Base-by-base conservation (phyloP, 2,113 vertebrate species). In the Smithornis capensis region DNA sequence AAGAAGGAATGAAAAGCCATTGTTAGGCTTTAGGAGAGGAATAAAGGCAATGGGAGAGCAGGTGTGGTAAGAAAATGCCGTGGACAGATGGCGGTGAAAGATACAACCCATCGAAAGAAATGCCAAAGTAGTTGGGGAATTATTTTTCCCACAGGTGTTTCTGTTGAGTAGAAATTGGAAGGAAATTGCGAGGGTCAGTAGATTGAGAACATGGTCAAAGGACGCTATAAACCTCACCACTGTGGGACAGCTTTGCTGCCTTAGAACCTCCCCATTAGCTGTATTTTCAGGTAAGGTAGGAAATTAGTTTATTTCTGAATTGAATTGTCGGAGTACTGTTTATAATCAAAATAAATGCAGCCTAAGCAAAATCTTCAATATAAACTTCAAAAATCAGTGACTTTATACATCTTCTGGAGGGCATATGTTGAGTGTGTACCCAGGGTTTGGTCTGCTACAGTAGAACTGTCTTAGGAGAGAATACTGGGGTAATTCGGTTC, bases 381-480 rank as follows among this genome's bases (percentile, higher is more conserved):
- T 8, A 47, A 62, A 25, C 33, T 60, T 83, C 6, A 47, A 40
- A 75, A 78, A 29, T 53, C 24, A 21, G 23, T 79, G 40, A 37
- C 12, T 65, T 60, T 33, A 11, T 31, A 12, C 11, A 10, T 59
- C 24, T 92, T 88, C 55, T 47, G 74, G 42, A 81, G 64, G 27
- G 42, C 27, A 5, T 50, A 1, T 40, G 17, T 75, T 21, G 10
- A 4, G 0, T 31, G 11, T 64, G 18, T 49, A 6, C 40, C 19
- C 4, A 0, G 27, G 47, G 37, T 92, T 87, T 0, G 0, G 49
- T 59, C 44, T 49, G 33, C 38, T 65, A 19, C 13, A 35, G 6
- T 3, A 49, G 31, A 53, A 60, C 3, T 56, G 18, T 79, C 84
- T 86, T 59, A 73, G 59, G 18, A 40, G 18, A 57, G 65, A 92